phyloP scores from a whole-genome alignment of 2,113 vertebrate genomes.

The Xenopus tropicalis region DNA sequence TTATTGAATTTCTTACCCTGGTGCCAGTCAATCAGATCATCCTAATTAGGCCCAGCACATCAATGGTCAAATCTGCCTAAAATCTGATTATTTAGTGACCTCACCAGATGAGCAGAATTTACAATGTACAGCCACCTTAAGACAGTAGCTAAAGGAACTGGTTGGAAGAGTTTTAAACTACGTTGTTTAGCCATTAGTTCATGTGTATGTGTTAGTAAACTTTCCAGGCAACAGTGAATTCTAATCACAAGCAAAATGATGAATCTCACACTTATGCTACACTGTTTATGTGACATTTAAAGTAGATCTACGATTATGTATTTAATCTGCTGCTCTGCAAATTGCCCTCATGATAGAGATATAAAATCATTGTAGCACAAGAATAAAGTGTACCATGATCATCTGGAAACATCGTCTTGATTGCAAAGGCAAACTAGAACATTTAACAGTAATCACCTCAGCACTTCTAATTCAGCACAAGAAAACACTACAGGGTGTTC shows the following conservation, averaged over 20 bases:
- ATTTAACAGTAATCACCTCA: conserved; percentile 42
- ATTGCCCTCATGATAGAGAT: conserved; percentile 33
- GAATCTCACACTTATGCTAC: conserved; percentile 25
- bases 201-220: conserved; percentile 11
- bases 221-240: conserved; percentile 13
- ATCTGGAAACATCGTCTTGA: conserved; percentile 37
- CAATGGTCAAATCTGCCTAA: too few species aligned
- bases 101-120: too few species aligned
- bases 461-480: conserved; percentile 24
- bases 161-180: too few species aligned
- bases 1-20: too few species aligned
- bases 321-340: conserved; percentile 33
- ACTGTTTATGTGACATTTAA: conserved; percentile 38
- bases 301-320: conserved; percentile 25
- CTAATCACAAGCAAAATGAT: conserved; percentile 18
- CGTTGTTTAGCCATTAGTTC: not conserved
- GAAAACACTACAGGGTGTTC: conserved; percentile 28
- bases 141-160: too few species aligned
- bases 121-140: too few species aligned
- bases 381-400: conserved; percentile 25
- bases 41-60: too few species aligned
- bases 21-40: too few species aligned
- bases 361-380: conserved; percentile 31
- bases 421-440: conserved; percentile 35
- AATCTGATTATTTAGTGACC: too few species aligned